Conservation (phyloP, 2,888 invertebrate species). For the Lagria hirta region DNA sequence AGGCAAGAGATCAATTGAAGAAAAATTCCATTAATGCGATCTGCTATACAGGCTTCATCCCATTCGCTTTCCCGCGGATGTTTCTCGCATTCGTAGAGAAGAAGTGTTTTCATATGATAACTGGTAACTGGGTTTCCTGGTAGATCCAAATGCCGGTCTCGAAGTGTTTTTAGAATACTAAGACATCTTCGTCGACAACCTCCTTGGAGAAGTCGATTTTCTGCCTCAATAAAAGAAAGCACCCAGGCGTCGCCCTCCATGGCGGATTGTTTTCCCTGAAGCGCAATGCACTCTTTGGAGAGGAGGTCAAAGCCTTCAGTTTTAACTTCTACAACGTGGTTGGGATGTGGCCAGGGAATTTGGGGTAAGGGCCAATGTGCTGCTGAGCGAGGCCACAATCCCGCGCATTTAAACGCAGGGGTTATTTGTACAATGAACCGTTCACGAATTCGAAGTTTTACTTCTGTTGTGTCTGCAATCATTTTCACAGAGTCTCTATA, state of each 20-base stretch:
- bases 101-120: slow-evolving; percentile 75
- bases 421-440: slow-evolving; percentile 81
- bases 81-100: slow-evolving; percentile 86
- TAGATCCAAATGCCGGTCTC: slow-evolving; percentile 78
- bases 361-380: slow-evolving; percentile 80
- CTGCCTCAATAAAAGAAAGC: slow-evolving; percentile 75
- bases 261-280: slow-evolving; percentile 70
- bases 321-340: slow-evolving; percentile 77
- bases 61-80: slow-evolving; percentile 80
- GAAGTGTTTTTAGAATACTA: slow-evolving; percentile 74
- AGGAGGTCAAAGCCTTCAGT: slow-evolving; percentile 82
- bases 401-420: slow-evolving; percentile 80
- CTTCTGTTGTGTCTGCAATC: slow-evolving; percentile 81
- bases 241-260: slow-evolving; percentile 90
- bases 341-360: slow-evolving; percentile 79
- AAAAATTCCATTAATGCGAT: slow-evolving; percentile 79
- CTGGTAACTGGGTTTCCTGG: slow-evolving; percentile 75
- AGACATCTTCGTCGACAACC: slow-evolving; percentile 68
- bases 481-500: slow-evolving; percentile 80
- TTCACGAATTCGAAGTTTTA: slow-evolving; percentile 74
- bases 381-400: slow-evolving; percentile 82
- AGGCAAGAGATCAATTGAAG: slow-evolving; percentile 82
- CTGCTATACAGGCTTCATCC: slow-evolving; percentile 77
- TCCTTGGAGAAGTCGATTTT: slow-evolving; percentile 72
- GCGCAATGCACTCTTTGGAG: slow-evolving; percentile 69